Base-by-base conservation (phyloP, 2,888 invertebrate genomes). In the Tribolium freemani region DNA sequence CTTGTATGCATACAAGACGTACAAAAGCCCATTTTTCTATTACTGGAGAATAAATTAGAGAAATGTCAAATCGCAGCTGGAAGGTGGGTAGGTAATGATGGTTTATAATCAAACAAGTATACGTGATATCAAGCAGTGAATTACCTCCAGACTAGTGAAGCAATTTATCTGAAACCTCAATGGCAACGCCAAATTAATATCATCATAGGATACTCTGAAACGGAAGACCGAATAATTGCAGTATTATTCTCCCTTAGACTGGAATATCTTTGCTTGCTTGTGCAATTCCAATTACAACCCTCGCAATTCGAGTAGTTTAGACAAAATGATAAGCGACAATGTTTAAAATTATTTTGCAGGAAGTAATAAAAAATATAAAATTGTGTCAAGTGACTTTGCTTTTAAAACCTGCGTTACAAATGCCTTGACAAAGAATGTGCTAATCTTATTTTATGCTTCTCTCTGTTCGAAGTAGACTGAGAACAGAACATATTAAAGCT, bases 221-320 rank as follows among this genome's bases (percentile, higher is more conserved):
- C 50, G 63, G 63, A 63, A 63, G 51, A 44, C 63, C 63, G 51
- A 63, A 63, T 63, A 63, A 63, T 63, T 63, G 63, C 63, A 38
- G 63, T 46, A 38, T 63, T 63, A 60, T 60, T 60, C 60, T 16
- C 48, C 16, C 11, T 60, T 50, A 31, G 20, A 48, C 63, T 10
- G 10, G 63, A 50, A 50, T 63, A 63, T 63, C 51, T 63, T 63
- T 51, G 44, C 9, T 30, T 48, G 48, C 5, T 16, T 53, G 63
- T 63, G 51, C 38, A 51, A 10, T 51, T 51, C 51, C 31, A 63
- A 63, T 51, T 38, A 30, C 20, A 30, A 63, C 2, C 38, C 38
- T n/a, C 38, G 8, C 38, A 38, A 9, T 38, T 38, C 38, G n/a
- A 3, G 9, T 38, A 38, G 6, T 38, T 38, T 38, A 38, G 31